A percentile compares a stretch with the other conserved stretches of the same genome.
phyloP scores from a whole-genome alignment of 2,888 invertebrate species.

The Torymus aiolomorphi region DNA sequence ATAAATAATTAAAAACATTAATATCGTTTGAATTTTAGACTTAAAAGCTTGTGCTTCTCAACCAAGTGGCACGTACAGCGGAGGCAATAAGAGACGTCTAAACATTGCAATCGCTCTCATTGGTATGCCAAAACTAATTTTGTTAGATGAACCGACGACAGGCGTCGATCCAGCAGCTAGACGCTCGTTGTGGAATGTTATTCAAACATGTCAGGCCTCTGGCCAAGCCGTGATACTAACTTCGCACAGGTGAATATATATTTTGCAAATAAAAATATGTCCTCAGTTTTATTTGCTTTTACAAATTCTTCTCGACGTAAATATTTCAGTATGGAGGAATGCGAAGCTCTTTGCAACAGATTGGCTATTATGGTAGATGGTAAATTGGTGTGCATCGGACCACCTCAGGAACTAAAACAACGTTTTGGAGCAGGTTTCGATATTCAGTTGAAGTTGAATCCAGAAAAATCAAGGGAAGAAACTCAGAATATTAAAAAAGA shows the following conservation, averaged over 20 bases:
- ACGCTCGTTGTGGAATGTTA: conserved; percentile 80
- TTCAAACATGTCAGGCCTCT: conserved; percentile 76
- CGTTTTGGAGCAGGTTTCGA: conserved; percentile 84
- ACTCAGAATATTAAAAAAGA: conserved; percentile 76
- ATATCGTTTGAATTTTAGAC: conserved; percentile 60
- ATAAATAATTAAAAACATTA: neutral
- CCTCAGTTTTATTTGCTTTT: too few species aligned
- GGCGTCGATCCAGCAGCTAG: conserved; percentile 84
- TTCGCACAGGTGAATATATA: conserved; percentile 79
- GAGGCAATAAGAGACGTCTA: conserved; percentile 87
- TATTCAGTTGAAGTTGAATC: conserved; percentile 77
- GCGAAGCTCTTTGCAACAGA: conserved; percentile 86
- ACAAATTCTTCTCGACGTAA: too few species aligned
- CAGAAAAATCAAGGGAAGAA: conserved; percentile 64
- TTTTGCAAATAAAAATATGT: too few species aligned
- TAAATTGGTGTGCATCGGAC: conserved; percentile 84
- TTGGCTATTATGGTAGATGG: conserved; percentile 85
- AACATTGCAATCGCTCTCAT: conserved; percentile 86
- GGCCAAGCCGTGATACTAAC: conserved; percentile 81
- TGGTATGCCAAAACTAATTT: conserved; percentile 81
- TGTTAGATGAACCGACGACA: conserved; percentile 86
- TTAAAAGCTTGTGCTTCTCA: conserved; percentile 68
- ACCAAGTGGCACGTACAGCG: conserved; percentile 78
- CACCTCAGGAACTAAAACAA: conserved; percentile 84
- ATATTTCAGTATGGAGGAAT: conserved; percentile 87